A percentile compares a stretch with the other conserved stretches of the same genome.
These are phyloP conservation scores for Brachionus manjavacas DNA, from an alignment of 1,140 invertebrate species.

Conservation along the genomic window DNA sequence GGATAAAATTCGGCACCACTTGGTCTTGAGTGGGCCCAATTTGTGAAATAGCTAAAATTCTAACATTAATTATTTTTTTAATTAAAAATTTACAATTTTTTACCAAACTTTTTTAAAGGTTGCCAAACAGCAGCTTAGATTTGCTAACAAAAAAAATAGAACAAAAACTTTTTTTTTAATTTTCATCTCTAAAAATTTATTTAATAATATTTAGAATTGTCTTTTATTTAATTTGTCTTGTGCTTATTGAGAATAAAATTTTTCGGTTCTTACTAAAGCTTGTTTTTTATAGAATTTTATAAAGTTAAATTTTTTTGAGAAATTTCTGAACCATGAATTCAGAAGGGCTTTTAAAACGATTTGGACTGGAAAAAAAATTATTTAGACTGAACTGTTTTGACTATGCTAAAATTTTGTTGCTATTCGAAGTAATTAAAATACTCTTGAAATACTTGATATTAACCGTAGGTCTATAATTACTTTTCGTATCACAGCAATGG, in stretches of 20 bases:
- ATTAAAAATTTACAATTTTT: neutral
- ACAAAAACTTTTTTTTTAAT: neutral
- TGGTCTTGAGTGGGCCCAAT: slow-evolving; percentile 81
- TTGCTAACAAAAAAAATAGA: neutral
- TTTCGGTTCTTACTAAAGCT: neutral
- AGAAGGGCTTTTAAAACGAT: neutral
- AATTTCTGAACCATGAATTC: neutral
- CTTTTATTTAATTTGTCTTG: neutral
- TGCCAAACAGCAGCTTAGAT: neutral
- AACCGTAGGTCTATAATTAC: neutral
- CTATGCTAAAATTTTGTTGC: neutral
- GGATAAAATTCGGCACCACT: slow-evolving; percentile 77
- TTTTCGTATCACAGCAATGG: neutral
- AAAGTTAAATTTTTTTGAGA: neutral
- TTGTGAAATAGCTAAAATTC: slow-evolving; percentile 72
- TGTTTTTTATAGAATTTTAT: neutral
- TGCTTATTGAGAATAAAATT: too few relatives aligned
- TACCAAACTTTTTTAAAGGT: slow-evolving; percentile 24
- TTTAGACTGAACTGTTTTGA: neutral
- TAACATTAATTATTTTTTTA: neutral
- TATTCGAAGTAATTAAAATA: neutral
- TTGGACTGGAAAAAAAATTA: neutral
- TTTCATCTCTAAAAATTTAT: neutral
- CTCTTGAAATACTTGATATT: neutral
- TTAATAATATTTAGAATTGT: neutral